Conservation (phyloP, 2,888 invertebrate species). For the Plebejus melissa region DNA sequence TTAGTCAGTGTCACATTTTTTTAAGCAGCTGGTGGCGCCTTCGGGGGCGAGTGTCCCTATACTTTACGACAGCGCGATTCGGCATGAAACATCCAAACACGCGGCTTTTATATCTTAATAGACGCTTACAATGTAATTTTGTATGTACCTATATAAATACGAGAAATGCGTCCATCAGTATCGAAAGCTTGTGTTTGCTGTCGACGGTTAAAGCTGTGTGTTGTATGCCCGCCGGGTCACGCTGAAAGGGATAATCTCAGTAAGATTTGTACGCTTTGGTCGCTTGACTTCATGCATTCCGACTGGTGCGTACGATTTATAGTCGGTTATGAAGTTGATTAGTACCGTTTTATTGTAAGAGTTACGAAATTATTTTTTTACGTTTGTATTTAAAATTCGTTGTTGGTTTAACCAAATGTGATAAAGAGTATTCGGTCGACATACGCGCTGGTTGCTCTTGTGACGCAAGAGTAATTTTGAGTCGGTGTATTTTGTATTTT, state of each 20-base stretch:
- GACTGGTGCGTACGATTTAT: conserved; percentile 65
- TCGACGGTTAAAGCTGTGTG: not conserved
- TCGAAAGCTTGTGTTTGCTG: not conserved
- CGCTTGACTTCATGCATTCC: conserved; percentile 73
- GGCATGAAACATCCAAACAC: not conserved
- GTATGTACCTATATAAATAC: too few species aligned
- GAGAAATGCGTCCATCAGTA: too few species aligned
- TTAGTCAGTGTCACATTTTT: too few species aligned
- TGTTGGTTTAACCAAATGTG: conserved; percentile 24
- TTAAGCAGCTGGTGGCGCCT: not conserved
- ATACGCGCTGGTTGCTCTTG: conserved; percentile 16
- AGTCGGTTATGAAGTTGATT: conserved; percentile 28
- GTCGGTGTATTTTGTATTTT: conserved; percentile 20
- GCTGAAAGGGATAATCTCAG: conserved; percentile 57
- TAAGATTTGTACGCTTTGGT: conserved; percentile 71
- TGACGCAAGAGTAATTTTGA: conserved; percentile 21
- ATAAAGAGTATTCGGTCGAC: conserved; percentile 6
- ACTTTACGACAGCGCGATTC: not conserved
- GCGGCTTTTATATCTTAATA: not conserved
- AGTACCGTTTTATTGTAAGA: conserved; percentile 14
- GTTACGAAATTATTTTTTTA: conserved; percentile 21
- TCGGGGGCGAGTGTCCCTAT: not conserved
- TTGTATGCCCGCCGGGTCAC: conserved; percentile 40
- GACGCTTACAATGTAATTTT: not conserved
- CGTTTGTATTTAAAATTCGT: conserved; percentile 23